Conservation (phyloP, 2,888 invertebrate genomes). For the Leucoptera coffeella region DNA sequence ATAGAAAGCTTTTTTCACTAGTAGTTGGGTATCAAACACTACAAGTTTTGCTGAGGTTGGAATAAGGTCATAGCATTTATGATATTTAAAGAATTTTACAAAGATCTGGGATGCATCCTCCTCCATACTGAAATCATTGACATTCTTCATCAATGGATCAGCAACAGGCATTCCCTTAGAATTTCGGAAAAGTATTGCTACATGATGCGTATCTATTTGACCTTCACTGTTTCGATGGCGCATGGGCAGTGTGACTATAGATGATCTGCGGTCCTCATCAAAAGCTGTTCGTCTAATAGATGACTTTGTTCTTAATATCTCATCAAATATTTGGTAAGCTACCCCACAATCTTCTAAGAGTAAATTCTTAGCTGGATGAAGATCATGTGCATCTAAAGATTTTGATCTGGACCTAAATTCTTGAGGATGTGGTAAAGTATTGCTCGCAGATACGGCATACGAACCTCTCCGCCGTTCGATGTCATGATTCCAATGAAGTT, state of each 20-base stretch:
- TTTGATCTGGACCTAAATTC: too few species aligned
- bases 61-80: slow-evolving; percentile 99
- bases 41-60: slow-evolving; percentile 99
- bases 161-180: slow-evolving; percentile 71
- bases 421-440: too few species aligned
- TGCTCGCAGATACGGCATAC: too few species aligned
- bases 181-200: slow-evolving; percentile 85
- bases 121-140: too few species aligned
- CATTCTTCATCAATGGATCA: too few species aligned
- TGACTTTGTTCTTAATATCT: too few species aligned
- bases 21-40: slow-evolving; percentile 96
- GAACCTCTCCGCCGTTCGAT: too few species aligned
- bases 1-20: slow-evolving; percentile 98
- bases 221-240: slow-evolving; percentile 70
- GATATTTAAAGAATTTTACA: slow-evolving; percentile 98
- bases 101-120: slow-evolving; percentile 96
- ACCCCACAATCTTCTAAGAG: too few species aligned
- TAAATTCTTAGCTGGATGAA: too few species aligned
- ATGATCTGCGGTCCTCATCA: slow-evolving; percentile 70
- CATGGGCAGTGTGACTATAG: slow-evolving; percentile 57
- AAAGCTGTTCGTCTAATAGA: slow-evolving; percentile 68
- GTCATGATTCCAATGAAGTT: too few species aligned
- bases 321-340: too few species aligned
- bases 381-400: too few species aligned
- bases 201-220: slow-evolving; percentile 79